Conservation (phyloP, 2,797 vertebrate species). For the Pangasius mekongensis region DNA sequence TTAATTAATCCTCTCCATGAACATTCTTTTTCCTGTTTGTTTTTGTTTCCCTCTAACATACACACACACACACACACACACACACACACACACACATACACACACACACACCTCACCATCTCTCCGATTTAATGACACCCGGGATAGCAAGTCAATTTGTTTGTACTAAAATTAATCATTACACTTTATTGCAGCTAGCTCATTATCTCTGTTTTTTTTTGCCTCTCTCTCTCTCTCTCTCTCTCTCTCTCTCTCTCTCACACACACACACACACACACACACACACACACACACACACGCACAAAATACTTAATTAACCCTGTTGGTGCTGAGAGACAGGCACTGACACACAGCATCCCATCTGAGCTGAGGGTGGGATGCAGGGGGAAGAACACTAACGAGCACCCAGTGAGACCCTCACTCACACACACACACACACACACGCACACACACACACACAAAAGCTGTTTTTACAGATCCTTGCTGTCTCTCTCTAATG, state of each 20-base stretch:
- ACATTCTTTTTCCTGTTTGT: neutral
- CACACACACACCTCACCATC: neutral
- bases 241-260: neutral
- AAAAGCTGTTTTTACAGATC: neutral
- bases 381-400: neutral
- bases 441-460: neutral
- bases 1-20: slow-evolving; percentile 2
- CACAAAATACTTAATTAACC: slow-evolving; percentile 34
- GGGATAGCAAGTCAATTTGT: slow-evolving; percentile 21
- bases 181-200: slow-evolving; percentile 30
- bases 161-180: slow-evolving; percentile 43
- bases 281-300: slow-evolving; percentile 14
- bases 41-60: neutral
- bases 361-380: neutral
- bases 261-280: slow-evolving; percentile 16
- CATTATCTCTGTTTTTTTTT: slow-evolving; percentile 15
- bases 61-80: slow-evolving; percentile 1
- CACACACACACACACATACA: slow-evolving; percentile 1
- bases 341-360: slow-evolving; percentile 5
- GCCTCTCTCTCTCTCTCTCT: neutral
- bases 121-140: slow-evolving; percentile 20
- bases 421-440: neutral
- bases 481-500: neutral
- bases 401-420: neutral
- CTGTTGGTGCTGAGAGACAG: slow-evolving; percentile 21